phyloP scores from a whole-genome alignment of 2,113 vertebrate genomes.

The Recurvirostra avosetta region DNA sequence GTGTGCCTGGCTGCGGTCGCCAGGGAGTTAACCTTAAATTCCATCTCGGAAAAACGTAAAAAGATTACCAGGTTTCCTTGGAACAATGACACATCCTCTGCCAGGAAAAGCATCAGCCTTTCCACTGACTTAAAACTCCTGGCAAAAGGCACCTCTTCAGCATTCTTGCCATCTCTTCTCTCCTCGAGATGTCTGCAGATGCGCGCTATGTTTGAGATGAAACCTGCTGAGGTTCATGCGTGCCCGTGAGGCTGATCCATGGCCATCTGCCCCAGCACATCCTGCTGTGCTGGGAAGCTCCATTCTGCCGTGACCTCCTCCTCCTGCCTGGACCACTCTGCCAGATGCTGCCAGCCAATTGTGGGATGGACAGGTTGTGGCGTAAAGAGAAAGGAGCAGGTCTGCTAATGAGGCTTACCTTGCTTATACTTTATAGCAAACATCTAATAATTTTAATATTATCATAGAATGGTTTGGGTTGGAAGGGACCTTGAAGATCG shows the following conservation, averaged over 20 bases:
- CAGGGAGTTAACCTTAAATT: constrained; percentile 19
- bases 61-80: background rate
- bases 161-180: background rate
- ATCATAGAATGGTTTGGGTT: background rate
- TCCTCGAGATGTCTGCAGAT: background rate
- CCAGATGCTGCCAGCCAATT: accelerated
- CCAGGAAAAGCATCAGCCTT: constrained; percentile 38
- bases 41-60: background rate
- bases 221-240: background rate
- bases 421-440: background rate
- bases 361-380: background rate
- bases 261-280: background rate
- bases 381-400: accelerated
- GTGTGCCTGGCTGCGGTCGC: background rate
- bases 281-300: background rate
- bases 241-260: accelerated
- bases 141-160: background rate
- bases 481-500: background rate
- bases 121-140: background rate
- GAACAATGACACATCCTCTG: background rate
- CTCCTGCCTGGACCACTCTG: background rate
- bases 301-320: accelerated
- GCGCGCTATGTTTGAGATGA: background rate
- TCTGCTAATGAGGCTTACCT: background rate
- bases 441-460: background rate